Conservation (phyloP, 2,797 vertebrate genomes). For the Meda fulgida region DNA sequence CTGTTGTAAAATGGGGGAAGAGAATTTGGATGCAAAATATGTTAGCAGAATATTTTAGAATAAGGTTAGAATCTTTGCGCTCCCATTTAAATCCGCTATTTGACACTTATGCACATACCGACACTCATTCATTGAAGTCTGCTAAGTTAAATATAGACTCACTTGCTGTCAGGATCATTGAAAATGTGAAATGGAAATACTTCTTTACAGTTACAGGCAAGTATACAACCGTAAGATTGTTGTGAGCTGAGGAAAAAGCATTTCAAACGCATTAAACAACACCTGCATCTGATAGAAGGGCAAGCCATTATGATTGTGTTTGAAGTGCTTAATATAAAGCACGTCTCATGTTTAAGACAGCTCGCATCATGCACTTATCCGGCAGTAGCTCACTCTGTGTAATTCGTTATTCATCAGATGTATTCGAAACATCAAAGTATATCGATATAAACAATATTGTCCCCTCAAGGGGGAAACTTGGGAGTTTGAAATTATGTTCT, state of each 20-base stretch:
- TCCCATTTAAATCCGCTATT: neutral
- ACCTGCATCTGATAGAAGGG: neutral
- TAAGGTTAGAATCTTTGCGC: neutral
- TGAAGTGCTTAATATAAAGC: neutral
- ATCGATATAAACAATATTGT: neutral
- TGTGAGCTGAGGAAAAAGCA: neutral
- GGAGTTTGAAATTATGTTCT: neutral
- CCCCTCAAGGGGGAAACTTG: neutral
- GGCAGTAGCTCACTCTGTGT: neutral
- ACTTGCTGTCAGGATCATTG: neutral
- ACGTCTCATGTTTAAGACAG: neutral
- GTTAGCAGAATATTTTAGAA: neutral
- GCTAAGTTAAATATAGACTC: neutral
- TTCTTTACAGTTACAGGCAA: neutral
- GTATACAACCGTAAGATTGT: neutral
- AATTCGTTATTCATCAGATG: neutral
- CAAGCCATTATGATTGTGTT: neutral
- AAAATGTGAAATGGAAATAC: neutral
- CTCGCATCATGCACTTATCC: neutral
- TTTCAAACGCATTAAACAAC: neutral
- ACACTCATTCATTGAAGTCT: neutral
- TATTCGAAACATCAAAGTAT: neutral
- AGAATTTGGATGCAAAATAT: neutral
- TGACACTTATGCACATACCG: neutral
- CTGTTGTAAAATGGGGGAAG: neutral